Conservation (phyloP, 1,140 invertebrate species). For the Asbolus verrucosus region DNA sequence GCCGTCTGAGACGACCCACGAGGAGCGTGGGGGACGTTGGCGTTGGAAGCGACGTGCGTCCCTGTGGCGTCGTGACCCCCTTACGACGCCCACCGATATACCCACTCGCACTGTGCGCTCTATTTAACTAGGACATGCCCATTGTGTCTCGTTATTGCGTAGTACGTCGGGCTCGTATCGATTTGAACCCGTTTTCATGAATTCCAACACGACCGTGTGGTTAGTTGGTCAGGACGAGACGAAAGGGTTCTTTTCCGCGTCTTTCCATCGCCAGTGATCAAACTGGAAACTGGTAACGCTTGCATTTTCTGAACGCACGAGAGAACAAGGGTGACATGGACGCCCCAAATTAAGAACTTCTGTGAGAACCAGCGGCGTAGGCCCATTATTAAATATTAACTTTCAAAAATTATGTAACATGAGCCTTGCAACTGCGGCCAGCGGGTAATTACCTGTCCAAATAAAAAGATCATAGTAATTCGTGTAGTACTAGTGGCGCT, state of each 20-base stretch:
- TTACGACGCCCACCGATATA: slow-evolving; percentile 51
- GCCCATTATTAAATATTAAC: slow-evolving; percentile 20
- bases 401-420: slow-evolving; percentile 22
- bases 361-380: too few relatives aligned
- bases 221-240: slow-evolving; percentile 31
- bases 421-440: slow-evolving; percentile 2
- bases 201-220: slow-evolving; percentile 7
- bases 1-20: not conserved
- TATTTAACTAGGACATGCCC: slow-evolving; percentile 46
- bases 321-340: too few relatives aligned
- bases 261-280: too few relatives aligned
- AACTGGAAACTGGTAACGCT: too few relatives aligned
- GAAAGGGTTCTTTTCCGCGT: too few relatives aligned
- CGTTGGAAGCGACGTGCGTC: slow-evolving; percentile 17
- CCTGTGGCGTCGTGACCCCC: slow-evolving; percentile 50
- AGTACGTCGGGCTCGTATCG: slow-evolving; percentile 35
- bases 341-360: too few relatives aligned
- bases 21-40: not conserved
- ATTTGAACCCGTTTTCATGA: slow-evolving; percentile 25
- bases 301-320: too few relatives aligned
- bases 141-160: slow-evolving; percentile 44
- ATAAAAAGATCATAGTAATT: not conserved
- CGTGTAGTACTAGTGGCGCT: slow-evolving; percentile 13
- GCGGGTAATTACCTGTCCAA: not conserved
- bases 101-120: slow-evolving; percentile 44